Base-by-base conservation (phyloP, 2,888 invertebrate genomes). In the Chrysodeixis includens region DNA sequence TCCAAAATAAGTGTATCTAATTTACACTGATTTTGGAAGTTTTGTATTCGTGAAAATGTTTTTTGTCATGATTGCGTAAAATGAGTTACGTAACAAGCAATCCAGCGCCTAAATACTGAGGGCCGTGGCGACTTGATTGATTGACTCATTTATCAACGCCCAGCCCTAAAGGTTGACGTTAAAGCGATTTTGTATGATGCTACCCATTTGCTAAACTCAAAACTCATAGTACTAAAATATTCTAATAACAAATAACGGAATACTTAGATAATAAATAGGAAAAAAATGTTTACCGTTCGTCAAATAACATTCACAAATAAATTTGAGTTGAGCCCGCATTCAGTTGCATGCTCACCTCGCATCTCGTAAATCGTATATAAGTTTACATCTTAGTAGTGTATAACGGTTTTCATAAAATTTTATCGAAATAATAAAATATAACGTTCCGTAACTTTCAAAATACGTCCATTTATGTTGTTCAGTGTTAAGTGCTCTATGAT, bases 381-480 rank as follows among this genome's bases (percentile, higher is more conserved):
- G 58, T 56, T 63, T 72, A 71, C 71, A 75, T 75, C 69, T 68
- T 55, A 44, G 52, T 56, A 66, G 64, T 72, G 59, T 54, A 64
- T 71, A 71, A 71, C 55, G 58, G 62, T 60, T 66, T 62, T 69
- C 66, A 77, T 73, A 62, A 71, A 76, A 73, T 75, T 75, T 78
- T 81, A 82, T 75, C 70, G 67, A 66, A 69, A 63, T 69, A 75
- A 78, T 74, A 79, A 79, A 69, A 63, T 75, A 62, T 49, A 53
- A 59, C 62, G 56, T 74, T 70, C 58, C 53, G 56, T 51, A 30
- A 20, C 22, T 62, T 72, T 20, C 61, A 65, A 74, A 76, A 74
- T 64, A 77, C 62, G 63, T 16, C 54, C 61, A 60, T 76, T 68
- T 56, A 61, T 62, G 49, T 58, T 7, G 30, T 61, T 56, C 66